Conservation (phyloP, 1,140 invertebrate species). For the Choristoneura fumiferana region DNA sequence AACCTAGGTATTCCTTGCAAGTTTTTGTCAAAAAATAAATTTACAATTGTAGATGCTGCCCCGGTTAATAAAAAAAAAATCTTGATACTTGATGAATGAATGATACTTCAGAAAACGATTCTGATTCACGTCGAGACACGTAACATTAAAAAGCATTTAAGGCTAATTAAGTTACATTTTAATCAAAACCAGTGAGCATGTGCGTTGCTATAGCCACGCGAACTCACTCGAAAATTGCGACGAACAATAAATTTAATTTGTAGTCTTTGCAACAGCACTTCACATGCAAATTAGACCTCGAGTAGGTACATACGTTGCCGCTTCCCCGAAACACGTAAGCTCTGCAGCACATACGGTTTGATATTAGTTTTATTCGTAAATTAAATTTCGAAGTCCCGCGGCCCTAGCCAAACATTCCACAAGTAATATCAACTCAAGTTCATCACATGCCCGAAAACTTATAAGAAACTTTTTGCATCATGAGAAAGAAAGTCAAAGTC, state of each 20-base stretch:
- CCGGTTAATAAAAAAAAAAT: too few species aligned
- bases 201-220: too few species aligned
- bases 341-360: not conserved
- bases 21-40: slow-evolving; percentile 3
- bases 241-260: slow-evolving; percentile 4
- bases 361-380: slow-evolving; percentile 11
- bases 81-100: too few species aligned
- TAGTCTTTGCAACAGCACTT: not conserved
- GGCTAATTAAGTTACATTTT: too few species aligned
- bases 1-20: not conserved
- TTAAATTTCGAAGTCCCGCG: not conserved
- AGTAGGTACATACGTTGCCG: too few species aligned
- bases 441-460: slow-evolving; percentile 11
- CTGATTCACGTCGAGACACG: too few species aligned
- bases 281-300: not conserved
- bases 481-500: slow-evolving; percentile 9
- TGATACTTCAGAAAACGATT: too few species aligned
- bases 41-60: not conserved
- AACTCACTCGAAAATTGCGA: not conserved
- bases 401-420: not conserved
- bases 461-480: slow-evolving; percentile 8
- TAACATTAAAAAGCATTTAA: too few species aligned
- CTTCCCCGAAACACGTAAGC: not conserved
- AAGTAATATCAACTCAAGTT: slow-evolving; percentile 12
- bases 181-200: too few species aligned